Conservation (phyloP, 1,140 invertebrate genomes). For the Meloidogyne chitwoodi region DNA sequence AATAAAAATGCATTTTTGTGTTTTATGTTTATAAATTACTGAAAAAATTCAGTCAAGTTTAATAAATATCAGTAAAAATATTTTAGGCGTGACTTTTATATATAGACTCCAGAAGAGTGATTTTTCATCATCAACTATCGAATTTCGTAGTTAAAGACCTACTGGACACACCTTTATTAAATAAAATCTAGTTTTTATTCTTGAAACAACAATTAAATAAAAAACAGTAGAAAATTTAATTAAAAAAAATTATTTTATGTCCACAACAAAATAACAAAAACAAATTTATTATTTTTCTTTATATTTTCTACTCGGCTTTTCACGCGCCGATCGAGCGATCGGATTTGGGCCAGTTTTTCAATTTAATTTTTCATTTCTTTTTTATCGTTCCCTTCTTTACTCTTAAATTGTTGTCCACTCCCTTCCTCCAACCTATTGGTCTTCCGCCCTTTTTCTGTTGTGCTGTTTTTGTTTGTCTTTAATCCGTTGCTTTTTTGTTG, state of each 20-base stretch:
- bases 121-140: neutral
- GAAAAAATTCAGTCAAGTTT: neutral
- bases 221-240: neutral
- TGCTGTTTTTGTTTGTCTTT: neutral
- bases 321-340: neutral
- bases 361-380: neutral
- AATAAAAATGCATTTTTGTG: neutral
- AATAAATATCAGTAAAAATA: neutral
- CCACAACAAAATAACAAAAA: neutral
- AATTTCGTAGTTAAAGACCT: neutral
- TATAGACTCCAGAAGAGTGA: neutral
- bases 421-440: neutral
- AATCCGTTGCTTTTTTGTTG: neutral
- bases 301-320: neutral
- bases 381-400: neutral
- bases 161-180: neutral
- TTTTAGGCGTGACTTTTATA: neutral
- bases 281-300: neutral
- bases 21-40: neutral
- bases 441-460: neutral
- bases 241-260: neutral
- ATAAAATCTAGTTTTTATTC: neutral
- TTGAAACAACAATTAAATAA: neutral
- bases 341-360: neutral
- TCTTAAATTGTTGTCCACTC: neutral